These are phyloP conservation scores for Thymallus thymallus DNA, from an alignment of 2,113 vertebrate species.

Conservation along the genomic window DNA sequence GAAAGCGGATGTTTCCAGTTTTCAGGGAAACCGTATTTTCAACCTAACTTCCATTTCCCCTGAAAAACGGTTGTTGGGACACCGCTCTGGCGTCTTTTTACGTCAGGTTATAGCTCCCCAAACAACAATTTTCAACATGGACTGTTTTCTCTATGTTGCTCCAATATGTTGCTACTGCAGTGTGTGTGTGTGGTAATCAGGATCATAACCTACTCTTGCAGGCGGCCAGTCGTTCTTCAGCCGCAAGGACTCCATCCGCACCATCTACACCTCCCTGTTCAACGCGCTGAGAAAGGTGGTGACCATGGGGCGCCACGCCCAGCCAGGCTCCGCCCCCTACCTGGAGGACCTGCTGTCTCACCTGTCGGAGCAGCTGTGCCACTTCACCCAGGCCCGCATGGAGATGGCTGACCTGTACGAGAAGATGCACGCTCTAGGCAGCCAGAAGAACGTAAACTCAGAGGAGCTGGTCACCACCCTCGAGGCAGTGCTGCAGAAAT, in stretches of 20 bases:
- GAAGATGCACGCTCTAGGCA: slow-evolving; percentile 91
- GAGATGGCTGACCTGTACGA: slow-evolving; percentile 98
- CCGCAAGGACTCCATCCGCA: slow-evolving; percentile 94
- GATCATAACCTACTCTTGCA: slow-evolving; percentile 50
- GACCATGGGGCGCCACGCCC: slow-evolving; percentile 79
- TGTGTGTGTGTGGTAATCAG: neutral
- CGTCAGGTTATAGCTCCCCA: neutral
- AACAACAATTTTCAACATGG: neutral
- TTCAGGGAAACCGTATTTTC: no score
- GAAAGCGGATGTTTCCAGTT: no score
- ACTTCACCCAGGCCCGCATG: slow-evolving; percentile 94
- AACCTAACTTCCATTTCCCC: no score
- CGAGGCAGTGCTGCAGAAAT: slow-evolving; percentile 88
- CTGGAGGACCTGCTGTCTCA: slow-evolving; percentile 96
- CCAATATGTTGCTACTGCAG: neutral
- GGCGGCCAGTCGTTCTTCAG: slow-evolving; percentile 98
- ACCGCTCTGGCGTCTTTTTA: no score
- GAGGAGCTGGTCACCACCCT: slow-evolving; percentile 88
- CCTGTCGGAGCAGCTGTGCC: slow-evolving; percentile 96
- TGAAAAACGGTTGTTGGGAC: no score
- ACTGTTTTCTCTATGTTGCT: neutral
- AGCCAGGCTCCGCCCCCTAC: slow-evolving; percentile 79
- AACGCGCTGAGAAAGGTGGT: slow-evolving; percentile 94
- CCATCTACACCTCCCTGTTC: slow-evolving; percentile 91
- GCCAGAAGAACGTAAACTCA: slow-evolving; percentile 89